Base-by-base conservation (phyloP, 2,797 vertebrate species). In the Ceryle rudis region DNA sequence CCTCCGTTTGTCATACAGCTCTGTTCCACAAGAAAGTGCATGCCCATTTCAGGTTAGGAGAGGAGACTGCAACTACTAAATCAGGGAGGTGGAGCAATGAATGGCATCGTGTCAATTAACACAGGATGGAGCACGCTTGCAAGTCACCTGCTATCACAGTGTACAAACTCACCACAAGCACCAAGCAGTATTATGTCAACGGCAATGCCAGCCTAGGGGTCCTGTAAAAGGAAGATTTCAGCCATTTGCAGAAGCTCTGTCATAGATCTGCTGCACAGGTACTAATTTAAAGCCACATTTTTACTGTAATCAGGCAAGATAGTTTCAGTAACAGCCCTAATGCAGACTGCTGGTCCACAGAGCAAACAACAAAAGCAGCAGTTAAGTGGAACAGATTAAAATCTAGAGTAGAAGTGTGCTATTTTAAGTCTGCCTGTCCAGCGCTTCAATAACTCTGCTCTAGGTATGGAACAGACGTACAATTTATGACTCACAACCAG, bases 291-390 rank as follows among this genome's bases (percentile, higher is more conserved):
- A 96, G 74, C 73, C 91, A 91, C 11, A 9, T 61, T 81, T 89
- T 90, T 71, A 85, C 95, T 93, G 65, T 77, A 77, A 84, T 70
- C 88, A 93, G 94, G 91, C 90, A 93, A 90, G 82, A 79, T 2
- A 75, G 86, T 87, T 89, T 92, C 66, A 86, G 29, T 67, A 91
- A 78, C 3, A 10, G 80, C 58, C 86, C 82, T 91, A 74, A 71
- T 0, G 21, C 71, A 94, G 54, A 66, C 73, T 89, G 88, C 92
- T 83, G 72, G 64, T 67, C 75, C 73, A 90, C 70, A 87, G 20
- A 92, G 73, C 70, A 72, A 78, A 87, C 54, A 86, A 66, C 90
- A 85, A 85, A 91, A 96, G 86, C 90, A 95, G 88, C 64, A 95
- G 35, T 66, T 89, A 79, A 8, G 10, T 28, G 31, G 58, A 90